These are phyloP conservation scores for Aphyosemion australe DNA, from an alignment of 2,113 vertebrate species.

Conservation along the genomic window DNA sequence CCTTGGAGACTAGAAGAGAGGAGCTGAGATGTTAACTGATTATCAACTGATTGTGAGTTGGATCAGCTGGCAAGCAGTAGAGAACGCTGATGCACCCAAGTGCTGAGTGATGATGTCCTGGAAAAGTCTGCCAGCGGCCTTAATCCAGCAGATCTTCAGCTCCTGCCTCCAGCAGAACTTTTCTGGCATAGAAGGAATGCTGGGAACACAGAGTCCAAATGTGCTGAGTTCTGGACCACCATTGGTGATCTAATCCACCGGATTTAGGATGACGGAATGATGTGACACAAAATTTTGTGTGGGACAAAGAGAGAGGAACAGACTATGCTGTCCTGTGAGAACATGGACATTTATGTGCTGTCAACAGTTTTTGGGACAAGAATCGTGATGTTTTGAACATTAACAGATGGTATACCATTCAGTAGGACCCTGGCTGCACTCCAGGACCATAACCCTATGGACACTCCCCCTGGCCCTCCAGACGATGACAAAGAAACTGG, in stretches of 20 bases:
- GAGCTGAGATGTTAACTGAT: background rate
- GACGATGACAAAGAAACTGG: too few species aligned
- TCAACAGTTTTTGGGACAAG: constrained; percentile 39
- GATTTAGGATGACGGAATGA: background rate
- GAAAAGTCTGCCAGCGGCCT: background rate
- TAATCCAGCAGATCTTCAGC: background rate
- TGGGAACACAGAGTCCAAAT: background rate
- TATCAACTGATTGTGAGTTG: background rate
- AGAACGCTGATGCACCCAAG: background rate
- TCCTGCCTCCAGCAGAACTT: background rate
- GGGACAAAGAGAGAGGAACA: background rate
- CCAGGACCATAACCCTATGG: constrained; percentile 32
- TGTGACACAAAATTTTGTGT: constrained; percentile 8
- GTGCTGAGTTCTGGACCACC: background rate
- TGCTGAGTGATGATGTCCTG: background rate
- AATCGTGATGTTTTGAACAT: constrained; percentile 46
- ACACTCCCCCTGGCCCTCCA: too few species aligned
- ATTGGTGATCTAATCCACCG: constrained; percentile 1
- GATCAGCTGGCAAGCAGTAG: background rate
- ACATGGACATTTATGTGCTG: constrained; percentile 3
- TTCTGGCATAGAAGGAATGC: background rate
- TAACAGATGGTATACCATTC: constrained; percentile 47
- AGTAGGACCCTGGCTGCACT: constrained; percentile 31
- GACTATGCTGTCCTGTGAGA: background rate
- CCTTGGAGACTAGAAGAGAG: background rate